A percentile compares a stretch with the other conserved stretches of the same genome.
Evolutionary conservation across 2,888 invertebrate species (phyloP).

Genomic region (Ametastegia equiseti): DNA sequence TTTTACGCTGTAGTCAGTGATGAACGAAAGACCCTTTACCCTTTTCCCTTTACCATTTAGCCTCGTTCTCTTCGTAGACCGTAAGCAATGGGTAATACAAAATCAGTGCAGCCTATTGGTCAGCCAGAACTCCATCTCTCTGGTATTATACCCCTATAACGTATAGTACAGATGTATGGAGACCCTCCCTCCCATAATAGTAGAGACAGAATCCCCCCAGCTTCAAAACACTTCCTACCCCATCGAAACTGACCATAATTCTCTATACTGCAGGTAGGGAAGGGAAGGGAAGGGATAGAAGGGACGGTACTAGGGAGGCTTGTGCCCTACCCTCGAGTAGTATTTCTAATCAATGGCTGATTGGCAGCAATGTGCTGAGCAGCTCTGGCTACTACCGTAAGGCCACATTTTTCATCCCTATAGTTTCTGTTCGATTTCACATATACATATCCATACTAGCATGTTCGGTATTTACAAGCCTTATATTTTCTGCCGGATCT

Average conservation of each 20-base stretch:
- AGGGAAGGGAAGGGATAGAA: too few species aligned
- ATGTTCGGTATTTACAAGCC: slow-evolving; percentile 9
- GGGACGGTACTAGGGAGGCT: slow-evolving; percentile 56
- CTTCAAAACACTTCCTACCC: slow-evolving; percentile 32
- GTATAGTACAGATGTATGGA: too few species aligned
- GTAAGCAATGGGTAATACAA: not conserved
- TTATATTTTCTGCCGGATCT: slow-evolving; percentile 51
- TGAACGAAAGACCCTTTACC: slow-evolving; percentile 34
- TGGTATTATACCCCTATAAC: too few species aligned
- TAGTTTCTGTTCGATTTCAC: slow-evolving; percentile 53
- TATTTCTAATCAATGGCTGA: slow-evolving; percentile 70
- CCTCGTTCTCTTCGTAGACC: slow-evolving; percentile 11
- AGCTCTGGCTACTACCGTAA: slow-evolving; percentile 51
- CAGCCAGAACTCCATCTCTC: slow-evolving; percentile 18
- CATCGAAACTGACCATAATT: slow-evolving; percentile 25
- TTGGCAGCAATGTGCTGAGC: slow-evolving; percentile 61
- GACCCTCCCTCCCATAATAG: too few species aligned
- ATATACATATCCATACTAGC: too few species aligned
- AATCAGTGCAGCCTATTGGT: too few species aligned
- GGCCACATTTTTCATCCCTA: slow-evolving; percentile 60
- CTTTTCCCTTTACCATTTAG: too few species aligned
- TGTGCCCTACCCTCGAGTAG: slow-evolving; percentile 61
- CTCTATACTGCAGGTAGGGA: too few species aligned
- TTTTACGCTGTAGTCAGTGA: slow-evolving; percentile 23
- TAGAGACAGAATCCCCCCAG: too few species aligned